Conservation (phyloP, 2,113 vertebrate species). For the Casuarius casuarius region DNA sequence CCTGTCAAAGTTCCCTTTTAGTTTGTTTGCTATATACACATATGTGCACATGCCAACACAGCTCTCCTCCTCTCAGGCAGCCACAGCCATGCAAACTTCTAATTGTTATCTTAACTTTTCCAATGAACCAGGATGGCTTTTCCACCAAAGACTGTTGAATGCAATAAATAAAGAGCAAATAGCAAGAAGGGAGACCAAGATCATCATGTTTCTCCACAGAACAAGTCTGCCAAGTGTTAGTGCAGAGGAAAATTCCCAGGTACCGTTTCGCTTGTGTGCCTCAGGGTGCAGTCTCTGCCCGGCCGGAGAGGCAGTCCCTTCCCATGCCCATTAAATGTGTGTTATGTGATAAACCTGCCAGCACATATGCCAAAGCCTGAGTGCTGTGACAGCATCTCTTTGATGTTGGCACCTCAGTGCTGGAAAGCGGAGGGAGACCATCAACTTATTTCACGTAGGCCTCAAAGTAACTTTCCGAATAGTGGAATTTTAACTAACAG, state of each 20-base stretch:
- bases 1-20: background rate
- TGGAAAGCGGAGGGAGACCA: background rate
- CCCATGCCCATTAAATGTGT: background rate
- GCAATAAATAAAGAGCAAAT: background rate
- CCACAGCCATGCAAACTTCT: background rate
- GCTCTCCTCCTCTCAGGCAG: background rate
- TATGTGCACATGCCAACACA: background rate
- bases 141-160: background rate
- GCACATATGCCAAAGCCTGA: background rate
- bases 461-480: background rate
- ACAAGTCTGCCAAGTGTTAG: fast-evolving
- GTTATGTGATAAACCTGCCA: background rate
- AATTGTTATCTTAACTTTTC: background rate
- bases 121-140: background rate
- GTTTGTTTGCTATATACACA: fast-evolving
- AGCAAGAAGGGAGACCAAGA: background rate
- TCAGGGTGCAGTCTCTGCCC: background rate
- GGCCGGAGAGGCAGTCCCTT: background rate
- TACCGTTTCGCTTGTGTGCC: background rate
- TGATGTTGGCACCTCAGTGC: background rate
- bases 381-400: background rate
- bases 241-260: fast-evolving
- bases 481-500: background rate
- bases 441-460: background rate
- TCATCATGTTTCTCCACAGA: background rate